Conservation (phyloP, 2,797 vertebrate species). For the Alosa sapidissima region DNA sequence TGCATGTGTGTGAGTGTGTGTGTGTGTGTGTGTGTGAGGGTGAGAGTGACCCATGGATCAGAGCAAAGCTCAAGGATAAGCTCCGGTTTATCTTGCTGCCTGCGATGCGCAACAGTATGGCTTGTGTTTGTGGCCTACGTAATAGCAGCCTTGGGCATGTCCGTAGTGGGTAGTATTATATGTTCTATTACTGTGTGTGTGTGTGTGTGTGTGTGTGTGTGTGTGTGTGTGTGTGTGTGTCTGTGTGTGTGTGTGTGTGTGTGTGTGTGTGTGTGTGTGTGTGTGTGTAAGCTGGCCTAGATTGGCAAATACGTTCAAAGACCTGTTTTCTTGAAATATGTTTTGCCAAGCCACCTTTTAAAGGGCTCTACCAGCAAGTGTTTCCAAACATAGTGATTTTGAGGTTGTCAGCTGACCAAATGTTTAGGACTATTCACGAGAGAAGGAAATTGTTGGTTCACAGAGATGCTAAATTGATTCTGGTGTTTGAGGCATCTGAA, state of each 20-base stretch:
- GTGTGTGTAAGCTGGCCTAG: conserved; percentile 35
- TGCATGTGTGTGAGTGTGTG: too few relatives aligned
- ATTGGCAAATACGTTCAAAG: too few relatives aligned
- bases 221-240: background rate
- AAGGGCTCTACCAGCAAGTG: too few relatives aligned
- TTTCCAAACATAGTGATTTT: too few relatives aligned
- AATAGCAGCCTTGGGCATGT: background rate
- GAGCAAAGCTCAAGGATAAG: conserved; percentile 1
- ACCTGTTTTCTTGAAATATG: too few relatives aligned
- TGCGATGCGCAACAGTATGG: background rate
- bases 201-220: background rate
- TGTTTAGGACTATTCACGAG: too few relatives aligned
- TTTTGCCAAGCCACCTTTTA: too few relatives aligned
- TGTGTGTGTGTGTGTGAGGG: background rate
- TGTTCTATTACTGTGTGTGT: background rate
- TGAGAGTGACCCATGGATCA: background rate
- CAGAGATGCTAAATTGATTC: background rate
- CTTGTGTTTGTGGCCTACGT: background rate
- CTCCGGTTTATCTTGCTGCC: background rate
- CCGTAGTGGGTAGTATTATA: background rate
- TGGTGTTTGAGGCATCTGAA: background rate
- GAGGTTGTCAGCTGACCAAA: too few relatives aligned
- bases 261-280: background rate
- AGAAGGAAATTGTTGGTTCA: too few relatives aligned
- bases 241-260: background rate